Percentiles rank a stretch among this genome's conserved stretches.
These are phyloP conservation scores for Arge pagana DNA, from an alignment of 2,888 invertebrate species.

Conservation along the genomic window DNA sequence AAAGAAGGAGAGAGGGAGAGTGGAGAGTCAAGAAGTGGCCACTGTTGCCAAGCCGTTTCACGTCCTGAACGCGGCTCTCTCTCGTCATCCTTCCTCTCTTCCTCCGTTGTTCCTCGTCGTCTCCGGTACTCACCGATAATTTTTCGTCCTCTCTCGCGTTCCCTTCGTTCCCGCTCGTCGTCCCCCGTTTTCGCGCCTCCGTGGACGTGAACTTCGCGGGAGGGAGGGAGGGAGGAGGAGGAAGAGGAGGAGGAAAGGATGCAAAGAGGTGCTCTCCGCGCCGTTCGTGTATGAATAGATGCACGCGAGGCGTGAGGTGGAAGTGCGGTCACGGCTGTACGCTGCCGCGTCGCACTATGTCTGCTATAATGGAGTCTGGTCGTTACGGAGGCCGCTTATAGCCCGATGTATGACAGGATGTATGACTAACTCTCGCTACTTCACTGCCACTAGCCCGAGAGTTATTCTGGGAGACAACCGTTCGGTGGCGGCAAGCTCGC, in stretches of 20 bases:
- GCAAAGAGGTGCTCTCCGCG: background rate
- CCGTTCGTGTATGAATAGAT: constrained; percentile 17
- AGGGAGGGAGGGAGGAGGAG: no score
- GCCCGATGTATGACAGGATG: constrained; percentile 53
- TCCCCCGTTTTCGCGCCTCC: constrained; percentile 29
- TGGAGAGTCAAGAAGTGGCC: constrained; percentile 40
- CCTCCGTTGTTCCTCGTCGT: constrained; percentile 21
- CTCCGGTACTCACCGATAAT: constrained; percentile 15
- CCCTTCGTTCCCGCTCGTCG: constrained; percentile 25
- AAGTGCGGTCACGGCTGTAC: background rate
- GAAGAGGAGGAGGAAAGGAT: constrained; percentile 4
- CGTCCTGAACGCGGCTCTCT: constrained; percentile 8
- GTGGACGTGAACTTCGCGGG: no score
- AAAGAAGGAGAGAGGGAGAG: constrained; percentile 24
- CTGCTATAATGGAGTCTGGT: constrained; percentile 46
- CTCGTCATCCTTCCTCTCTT: constrained; percentile 10
- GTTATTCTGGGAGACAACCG: constrained; percentile 53
- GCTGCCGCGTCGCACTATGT: constrained; percentile 29
- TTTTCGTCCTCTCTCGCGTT: constrained; percentile 22
- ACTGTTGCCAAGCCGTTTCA: constrained; percentile 45
- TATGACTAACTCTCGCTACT: constrained; percentile 43
- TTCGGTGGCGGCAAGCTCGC: constrained; percentile 31
- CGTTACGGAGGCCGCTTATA: constrained; percentile 49
- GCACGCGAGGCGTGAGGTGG: background rate
- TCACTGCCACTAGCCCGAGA: constrained; percentile 29